Percentiles rank a stretch among this genome's conserved stretches.
Evolutionary conservation across 2,113 vertebrate genomes (phyloP).

Genomic region (Oreochromis spilurus): DNA sequence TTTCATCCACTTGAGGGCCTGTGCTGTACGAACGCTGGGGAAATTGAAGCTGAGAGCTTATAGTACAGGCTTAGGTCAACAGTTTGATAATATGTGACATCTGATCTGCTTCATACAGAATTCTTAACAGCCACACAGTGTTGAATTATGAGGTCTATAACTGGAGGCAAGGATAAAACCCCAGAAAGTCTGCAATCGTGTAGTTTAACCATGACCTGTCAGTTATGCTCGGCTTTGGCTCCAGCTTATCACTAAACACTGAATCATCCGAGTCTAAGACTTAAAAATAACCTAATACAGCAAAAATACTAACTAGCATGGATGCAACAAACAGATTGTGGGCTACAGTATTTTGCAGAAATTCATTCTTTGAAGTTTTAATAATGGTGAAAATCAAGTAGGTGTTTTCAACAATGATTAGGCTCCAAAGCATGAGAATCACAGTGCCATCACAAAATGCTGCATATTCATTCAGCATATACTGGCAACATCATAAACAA

Average conservation of each 20-base stretch:
- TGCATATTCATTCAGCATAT: not conserved
- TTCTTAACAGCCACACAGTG: constrained; percentile 1
- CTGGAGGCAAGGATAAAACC: constrained; percentile 41
- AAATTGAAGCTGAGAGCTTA: constrained; percentile 24
- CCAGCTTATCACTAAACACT: constrained; percentile 37
- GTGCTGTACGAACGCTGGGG: not conserved
- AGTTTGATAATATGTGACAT: constrained; percentile 23
- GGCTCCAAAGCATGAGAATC: not conserved
- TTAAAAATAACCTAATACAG: constrained; percentile 26
- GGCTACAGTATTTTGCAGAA: not conserved
- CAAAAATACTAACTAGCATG: not conserved
- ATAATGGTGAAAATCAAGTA: not conserved
- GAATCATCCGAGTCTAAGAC: constrained; percentile 33
- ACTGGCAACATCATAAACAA: not conserved
- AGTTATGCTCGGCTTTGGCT: constrained; percentile 36
- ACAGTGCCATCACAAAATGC: not conserved
- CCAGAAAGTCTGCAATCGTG: constrained; percentile 22
- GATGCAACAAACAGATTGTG: not conserved
- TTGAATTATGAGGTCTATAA: constrained; percentile 23
- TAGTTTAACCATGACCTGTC: constrained; percentile 39
- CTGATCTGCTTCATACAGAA: constrained; percentile 37
- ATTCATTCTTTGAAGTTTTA: not conserved
- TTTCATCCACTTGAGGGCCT: constrained; percentile 17
- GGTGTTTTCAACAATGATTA: not conserved
- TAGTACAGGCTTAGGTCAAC: constrained; percentile 33